These are phyloP conservation scores for Gymnocypris eckloni DNA, from an alignment of 2,797 vertebrate species.

Conservation along the genomic window DNA sequence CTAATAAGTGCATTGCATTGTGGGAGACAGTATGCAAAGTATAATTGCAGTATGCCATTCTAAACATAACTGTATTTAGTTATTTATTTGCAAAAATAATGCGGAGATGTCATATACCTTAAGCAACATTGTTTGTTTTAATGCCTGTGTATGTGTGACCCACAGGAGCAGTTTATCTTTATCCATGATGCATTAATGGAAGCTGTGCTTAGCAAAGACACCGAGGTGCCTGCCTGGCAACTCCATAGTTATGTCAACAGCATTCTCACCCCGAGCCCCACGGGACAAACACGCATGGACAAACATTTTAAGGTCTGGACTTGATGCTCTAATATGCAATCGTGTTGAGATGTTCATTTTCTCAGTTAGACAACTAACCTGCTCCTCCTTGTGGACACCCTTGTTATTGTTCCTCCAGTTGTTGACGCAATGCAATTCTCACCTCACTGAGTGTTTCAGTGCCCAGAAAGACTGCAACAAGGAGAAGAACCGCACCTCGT, in stretches of 20 bases:
- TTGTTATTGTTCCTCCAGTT: conserved; percentile 80
- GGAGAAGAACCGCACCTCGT: conserved; percentile 99
- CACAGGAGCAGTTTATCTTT: conserved; percentile 97
- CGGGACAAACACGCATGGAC: conserved; percentile 90
- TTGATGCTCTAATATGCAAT: conserved; percentile 1
- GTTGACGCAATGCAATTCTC: conserved; percentile 94
- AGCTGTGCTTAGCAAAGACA: conserved; percentile 93
- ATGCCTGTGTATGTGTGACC: conserved; percentile 26
- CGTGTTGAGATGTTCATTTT: neutral
- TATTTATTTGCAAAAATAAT: neutral
- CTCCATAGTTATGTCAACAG: conserved; percentile 94
- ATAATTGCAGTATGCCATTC: neutral
- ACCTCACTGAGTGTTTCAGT: conserved; percentile 94
- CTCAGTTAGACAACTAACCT: conserved; percentile 24
- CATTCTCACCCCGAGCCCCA: conserved; percentile 90
- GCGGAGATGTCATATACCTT: neutral
- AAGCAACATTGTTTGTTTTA: neutral
- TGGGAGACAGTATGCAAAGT: neutral
- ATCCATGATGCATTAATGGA: conserved; percentile 98
- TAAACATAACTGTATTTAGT: neutral
- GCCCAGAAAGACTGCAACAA: conserved; percentile 99
- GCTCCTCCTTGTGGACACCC: conserved; percentile 56
- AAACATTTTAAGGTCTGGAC: conserved; percentile 94
- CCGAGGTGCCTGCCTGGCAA: conserved; percentile 92
- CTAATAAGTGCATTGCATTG: conserved; percentile 11